Conservation (phyloP, 2,797 vertebrate species). For the Hirundo rustica region DNA sequence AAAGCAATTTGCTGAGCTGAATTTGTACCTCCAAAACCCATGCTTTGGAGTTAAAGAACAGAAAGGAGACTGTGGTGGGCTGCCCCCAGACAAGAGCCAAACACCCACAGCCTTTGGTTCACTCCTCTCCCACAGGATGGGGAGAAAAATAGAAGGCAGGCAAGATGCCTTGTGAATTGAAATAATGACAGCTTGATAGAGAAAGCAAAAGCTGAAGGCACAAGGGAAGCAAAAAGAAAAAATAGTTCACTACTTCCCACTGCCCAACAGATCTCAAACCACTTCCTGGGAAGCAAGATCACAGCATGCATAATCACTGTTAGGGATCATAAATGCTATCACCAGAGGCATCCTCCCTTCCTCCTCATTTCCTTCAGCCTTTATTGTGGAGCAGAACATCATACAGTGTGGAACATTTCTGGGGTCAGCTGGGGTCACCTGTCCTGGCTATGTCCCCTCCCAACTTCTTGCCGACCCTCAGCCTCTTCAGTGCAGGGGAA, state of each 20-base stretch:
- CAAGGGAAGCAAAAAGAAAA: neutral
- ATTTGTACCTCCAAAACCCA: neutral
- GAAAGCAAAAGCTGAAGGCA: neutral
- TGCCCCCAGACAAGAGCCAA: neutral
- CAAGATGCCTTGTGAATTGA: accelerated
- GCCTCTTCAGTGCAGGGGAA: neutral
- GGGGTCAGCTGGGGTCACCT: neutral
- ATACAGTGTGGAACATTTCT: neutral
- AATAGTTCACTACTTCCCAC: neutral
- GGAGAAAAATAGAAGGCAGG: neutral
- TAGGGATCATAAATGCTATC: neutral
- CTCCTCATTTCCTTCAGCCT: neutral
- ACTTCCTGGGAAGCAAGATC: neutral
- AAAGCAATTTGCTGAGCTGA: neutral
- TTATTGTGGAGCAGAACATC: neutral
- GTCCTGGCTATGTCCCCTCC: neutral
- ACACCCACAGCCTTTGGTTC: neutral
- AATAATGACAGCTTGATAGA: neutral
- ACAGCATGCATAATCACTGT: neutral
- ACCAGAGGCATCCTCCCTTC: neutral
- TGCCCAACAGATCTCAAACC: neutral
- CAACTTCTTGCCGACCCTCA: neutral
- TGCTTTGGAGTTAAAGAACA: neutral
- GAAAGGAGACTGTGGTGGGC: neutral
- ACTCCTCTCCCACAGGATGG: neutral